These are phyloP conservation scores for Wasmannia auropunctata DNA, from an alignment of 1,140 invertebrate genomes.

Conservation along the genomic window DNA sequence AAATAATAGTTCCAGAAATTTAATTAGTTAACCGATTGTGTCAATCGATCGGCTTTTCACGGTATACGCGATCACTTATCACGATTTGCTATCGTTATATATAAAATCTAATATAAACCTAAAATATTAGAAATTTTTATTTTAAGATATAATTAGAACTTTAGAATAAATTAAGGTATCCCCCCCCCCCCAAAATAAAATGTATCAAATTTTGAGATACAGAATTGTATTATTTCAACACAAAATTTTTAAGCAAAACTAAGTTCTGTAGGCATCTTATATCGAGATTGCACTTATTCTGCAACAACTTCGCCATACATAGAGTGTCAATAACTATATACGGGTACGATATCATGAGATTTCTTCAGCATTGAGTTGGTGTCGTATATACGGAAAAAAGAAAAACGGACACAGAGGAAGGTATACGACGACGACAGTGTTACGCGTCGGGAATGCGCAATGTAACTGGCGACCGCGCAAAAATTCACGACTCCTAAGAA, in stretches of 20 bases:
- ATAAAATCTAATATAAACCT: background rate
- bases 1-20: background rate
- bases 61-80: background rate
- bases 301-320: background rate
- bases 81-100: background rate
- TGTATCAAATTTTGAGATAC: background rate
- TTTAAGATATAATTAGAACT: background rate
- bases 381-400: conserved; percentile 32
- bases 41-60: background rate
- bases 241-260: background rate
- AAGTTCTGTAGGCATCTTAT: background rate
- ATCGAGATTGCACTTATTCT: background rate
- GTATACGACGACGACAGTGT: conserved; percentile 40
- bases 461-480: conserved; percentile 51
- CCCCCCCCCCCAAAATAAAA: background rate
- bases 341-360: conserved; percentile 31
- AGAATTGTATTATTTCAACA: background rate
- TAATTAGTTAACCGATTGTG: conserved; percentile 8
- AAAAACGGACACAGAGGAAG: conserved; percentile 30
- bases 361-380: conserved; percentile 30
- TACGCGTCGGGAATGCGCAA: conserved; percentile 61
- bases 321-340: conserved; percentile 66
- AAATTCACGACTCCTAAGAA: conserved; percentile 68
- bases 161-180: background rate
- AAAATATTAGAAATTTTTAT: background rate